Evolutionary conservation across 2,113 vertebrate genomes (phyloP).

Genomic region (Polypterus senegalus): DNA sequence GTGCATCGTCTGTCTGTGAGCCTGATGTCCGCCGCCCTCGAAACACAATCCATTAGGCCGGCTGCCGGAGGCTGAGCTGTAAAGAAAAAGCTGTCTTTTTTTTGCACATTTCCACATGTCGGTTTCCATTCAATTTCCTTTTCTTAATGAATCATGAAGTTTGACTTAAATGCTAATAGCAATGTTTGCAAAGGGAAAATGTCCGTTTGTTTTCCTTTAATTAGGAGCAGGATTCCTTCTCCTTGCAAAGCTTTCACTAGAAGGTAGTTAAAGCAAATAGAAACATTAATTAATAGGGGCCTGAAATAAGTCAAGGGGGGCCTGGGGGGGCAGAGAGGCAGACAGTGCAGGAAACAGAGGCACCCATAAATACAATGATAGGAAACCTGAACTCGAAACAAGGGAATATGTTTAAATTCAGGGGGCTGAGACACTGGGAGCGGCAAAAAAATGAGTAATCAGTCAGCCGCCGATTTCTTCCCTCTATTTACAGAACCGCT

Average conservation of each 20-base stretch:
- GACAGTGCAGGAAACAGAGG: conserved; percentile 33
- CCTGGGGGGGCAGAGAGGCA: conserved; percentile 24
- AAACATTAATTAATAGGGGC: conserved; percentile 21
- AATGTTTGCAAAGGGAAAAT: conserved; percentile 47
- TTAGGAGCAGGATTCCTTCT: conserved; percentile 44
- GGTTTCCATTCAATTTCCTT: conserved; percentile 49
- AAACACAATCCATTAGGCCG: conserved; percentile 17
- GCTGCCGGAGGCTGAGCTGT: conserved; percentile 12
- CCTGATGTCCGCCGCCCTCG: neutral
- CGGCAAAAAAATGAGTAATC: conserved; percentile 2
- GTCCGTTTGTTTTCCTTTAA: conserved; percentile 59
- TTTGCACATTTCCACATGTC: conserved; percentile 30
- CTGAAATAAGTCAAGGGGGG: too few relatives aligned
- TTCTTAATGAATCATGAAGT: conserved; percentile 71
- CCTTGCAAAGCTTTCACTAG: conserved; percentile 15
- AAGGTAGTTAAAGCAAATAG: conserved; percentile 16
- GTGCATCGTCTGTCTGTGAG: too few relatives aligned
- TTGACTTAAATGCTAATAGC: conserved; percentile 59
- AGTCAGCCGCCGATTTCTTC: neutral
- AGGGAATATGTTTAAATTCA: conserved; percentile 8
- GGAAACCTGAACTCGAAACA: conserved; percentile 47
- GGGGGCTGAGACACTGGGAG: neutral
- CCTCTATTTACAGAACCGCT: too few relatives aligned
- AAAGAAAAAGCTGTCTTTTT: conserved; percentile 6
- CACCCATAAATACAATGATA: conserved; percentile 44